Base-by-base conservation (phyloP, 2,797 vertebrate genomes). In the Adelosebastes latens region DNA sequence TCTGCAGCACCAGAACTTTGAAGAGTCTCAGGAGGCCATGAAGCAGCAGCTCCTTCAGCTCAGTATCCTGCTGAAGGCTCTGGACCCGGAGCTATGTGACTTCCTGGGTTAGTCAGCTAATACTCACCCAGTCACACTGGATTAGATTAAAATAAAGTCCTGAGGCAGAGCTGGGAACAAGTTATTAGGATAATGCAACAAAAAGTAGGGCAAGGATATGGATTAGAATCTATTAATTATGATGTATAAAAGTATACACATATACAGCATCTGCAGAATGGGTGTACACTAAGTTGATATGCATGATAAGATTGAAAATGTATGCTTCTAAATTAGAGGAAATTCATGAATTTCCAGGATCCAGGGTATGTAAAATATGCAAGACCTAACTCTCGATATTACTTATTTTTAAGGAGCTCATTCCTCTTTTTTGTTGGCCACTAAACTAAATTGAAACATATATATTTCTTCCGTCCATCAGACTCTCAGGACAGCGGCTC, bases 1-100 rank as follows among this genome's bases (percentile, higher is more conserved):
- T 70, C 27, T 72, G 46, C 89, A 98, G 97, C 97, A 98, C 34
- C 96, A 96, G 72, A 98, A 98, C 95, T 98, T 98, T 74, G 97
- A 98, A 64, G 97, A 98, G 93, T 98, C 97, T 59, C 97, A 98
- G 93, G 97, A 98, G 92, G 97, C 97, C 60, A 98, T 98, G 97
- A 98, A 98, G 92, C 93, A 96, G 75, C 97, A 98, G 90, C 96
- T 98, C 1, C 95, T 96, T 4, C 97, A 98, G 88, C 96, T 98
- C 67, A 95, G 96, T 52, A 77, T 97, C 68, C 96, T 98, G 39
- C 93, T 98, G 63, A 94, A 92, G 69, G 96, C 97, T 6, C 95
- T 98, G 68, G 97, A 98, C 88, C 96, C 97, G 0, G 96, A 96
- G 2, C 96, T 98, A 3, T 98, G 96, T 1, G 97, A 98, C 92